phyloP scores from a whole-genome alignment of 2,797 vertebrate genomes.

The Thaleichthys pacificus region DNA sequence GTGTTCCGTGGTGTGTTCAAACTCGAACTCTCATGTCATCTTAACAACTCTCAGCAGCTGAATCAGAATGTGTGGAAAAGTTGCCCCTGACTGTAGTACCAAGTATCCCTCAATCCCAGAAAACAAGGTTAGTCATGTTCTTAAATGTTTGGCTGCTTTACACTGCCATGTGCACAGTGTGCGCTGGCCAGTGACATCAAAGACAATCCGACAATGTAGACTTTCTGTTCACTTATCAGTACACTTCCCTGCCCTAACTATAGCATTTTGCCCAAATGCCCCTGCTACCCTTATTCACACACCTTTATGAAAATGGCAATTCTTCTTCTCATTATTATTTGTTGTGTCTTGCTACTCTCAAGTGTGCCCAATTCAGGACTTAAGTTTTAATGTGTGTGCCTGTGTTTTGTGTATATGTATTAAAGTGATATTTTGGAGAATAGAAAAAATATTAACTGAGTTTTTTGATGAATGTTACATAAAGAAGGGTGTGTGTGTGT shows the following conservation, averaged over 20 bases:
- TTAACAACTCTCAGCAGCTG: background rate
- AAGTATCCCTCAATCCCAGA: too few species aligned
- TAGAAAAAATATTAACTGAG: background rate
- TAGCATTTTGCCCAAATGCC: constrained; percentile 55
- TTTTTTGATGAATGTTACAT: constrained; percentile 12
- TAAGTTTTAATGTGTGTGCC: constrained; percentile 11
- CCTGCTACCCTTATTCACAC: constrained; percentile 42
- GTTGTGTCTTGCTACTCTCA: constrained; percentile 5
- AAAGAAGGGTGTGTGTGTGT: background rate
- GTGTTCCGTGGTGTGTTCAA: too few species aligned
- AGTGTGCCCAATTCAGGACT: background rate
- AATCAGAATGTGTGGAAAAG: background rate
- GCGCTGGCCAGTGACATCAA: background rate
- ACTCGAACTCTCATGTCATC: too few species aligned
- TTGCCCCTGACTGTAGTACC: background rate
- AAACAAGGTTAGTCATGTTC: background rate
- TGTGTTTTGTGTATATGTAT: constrained; percentile 12
- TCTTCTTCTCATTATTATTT: background rate
- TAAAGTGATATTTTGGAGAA: constrained; percentile 12
- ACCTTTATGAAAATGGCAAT: background rate
- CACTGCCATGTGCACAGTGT: background rate
- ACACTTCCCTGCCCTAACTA: background rate
- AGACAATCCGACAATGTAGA: background rate
- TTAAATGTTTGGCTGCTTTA: background rate
- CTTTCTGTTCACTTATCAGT: constrained; percentile 17